Percentiles rank a stretch among this genome's conserved stretches.
Evolutionary conservation across 2,113 vertebrate genomes (phyloP).

Genomic region (Collichthys lucidus): DNA sequence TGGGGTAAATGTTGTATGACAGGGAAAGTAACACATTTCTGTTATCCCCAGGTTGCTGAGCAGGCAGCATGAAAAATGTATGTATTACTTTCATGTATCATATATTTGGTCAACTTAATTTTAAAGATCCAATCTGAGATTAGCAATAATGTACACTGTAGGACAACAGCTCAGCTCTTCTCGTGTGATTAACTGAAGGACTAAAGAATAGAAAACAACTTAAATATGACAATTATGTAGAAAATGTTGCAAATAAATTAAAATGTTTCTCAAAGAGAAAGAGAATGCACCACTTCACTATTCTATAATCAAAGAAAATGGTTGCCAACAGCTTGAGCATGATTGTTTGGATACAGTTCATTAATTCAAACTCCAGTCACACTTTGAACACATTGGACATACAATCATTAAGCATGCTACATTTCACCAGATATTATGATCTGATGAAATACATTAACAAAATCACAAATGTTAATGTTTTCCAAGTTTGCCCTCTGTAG

Average conservation of each 20-base stretch:
- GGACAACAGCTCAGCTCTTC: background rate
- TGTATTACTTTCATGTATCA: background rate
- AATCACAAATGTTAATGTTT: constrained; percentile 1
- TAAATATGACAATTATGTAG: background rate
- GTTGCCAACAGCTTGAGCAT: background rate
- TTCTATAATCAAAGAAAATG: background rate
- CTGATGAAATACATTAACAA: constrained; percentile 22
- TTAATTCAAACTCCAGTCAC: constrained; percentile 20
- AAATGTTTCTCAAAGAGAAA: background rate
- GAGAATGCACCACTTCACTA: background rate
- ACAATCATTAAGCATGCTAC: constrained; percentile 32
- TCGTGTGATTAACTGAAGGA: background rate
- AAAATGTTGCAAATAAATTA: background rate
- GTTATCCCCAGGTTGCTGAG: background rate
- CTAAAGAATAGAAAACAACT: background rate
- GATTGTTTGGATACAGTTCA: background rate
- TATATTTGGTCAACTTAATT: no score
- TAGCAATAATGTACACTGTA: no score
- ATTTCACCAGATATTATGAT: constrained; percentile 34
- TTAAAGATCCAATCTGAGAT: no score
- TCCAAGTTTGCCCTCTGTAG: background rate
- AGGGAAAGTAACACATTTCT: background rate
- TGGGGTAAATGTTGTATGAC: background rate
- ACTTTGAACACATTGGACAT: background rate
- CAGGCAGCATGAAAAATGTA: background rate